These are phyloP conservation scores for Erpetoichthys calabaricus DNA, from an alignment of 2,797 vertebrate species.

Conservation along the genomic window DNA sequence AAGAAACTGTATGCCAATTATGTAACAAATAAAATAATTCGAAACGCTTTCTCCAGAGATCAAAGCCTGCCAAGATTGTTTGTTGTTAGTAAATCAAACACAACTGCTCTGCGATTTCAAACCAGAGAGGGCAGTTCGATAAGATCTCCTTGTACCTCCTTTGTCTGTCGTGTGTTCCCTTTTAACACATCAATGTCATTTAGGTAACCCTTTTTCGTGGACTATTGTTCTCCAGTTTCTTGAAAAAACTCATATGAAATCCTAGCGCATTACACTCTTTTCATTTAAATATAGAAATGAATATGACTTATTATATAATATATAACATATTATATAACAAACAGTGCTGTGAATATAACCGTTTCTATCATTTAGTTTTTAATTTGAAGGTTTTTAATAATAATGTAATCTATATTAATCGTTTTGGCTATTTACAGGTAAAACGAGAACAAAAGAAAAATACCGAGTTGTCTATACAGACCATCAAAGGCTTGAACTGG, in stretches of 20 bases:
- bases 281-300: too few species aligned
- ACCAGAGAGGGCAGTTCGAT: conserved; percentile 51
- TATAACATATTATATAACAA: too few species aligned
- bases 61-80: conserved; percentile 56
- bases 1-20: too few species aligned
- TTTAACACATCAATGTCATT: conserved; percentile 63
- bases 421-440: conserved; percentile 46
- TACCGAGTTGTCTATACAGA: conserved; percentile 90
- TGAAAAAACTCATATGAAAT: conserved; percentile 62
- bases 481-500: conserved; percentile 85
- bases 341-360: too few species aligned
- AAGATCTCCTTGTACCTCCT: conserved; percentile 47
- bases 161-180: conserved; percentile 52
- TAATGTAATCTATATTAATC: not conserved
- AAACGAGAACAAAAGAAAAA: conserved; percentile 95
- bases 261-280: too few species aligned
- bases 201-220: conserved; percentile 60
- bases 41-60: conserved; percentile 31
- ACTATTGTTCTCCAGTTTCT: conserved; percentile 59
- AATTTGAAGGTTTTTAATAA: not conserved
- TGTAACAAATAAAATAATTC: too few species aligned
- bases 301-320: too few species aligned
- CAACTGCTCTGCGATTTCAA: conserved; percentile 46
- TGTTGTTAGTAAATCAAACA: conserved; percentile 56
- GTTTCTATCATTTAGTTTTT: too few species aligned